Conservation (phyloP, 2,797 vertebrate genomes). For the Dendrocincla tyrannina region DNA sequence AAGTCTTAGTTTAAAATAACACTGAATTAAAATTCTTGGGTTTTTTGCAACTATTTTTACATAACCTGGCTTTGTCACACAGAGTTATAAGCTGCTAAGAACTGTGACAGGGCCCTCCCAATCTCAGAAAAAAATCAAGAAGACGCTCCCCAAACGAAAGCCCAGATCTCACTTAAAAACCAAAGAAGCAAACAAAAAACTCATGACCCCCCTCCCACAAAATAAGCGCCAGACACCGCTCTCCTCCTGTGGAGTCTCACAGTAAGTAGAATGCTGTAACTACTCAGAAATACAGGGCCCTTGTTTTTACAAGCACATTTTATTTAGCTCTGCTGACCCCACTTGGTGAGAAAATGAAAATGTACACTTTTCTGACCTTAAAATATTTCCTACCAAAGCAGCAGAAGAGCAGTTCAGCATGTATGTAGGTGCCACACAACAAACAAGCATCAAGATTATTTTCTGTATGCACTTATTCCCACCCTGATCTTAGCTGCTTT, state of each 20-base stretch:
- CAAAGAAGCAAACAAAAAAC: not conserved
- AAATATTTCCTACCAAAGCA: not conserved
- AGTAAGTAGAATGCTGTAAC: not conserved
- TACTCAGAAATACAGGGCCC: not conserved
- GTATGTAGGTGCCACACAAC: not conserved
- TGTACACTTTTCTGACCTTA: not conserved
- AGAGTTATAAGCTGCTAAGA: not conserved
- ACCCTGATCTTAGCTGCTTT: not conserved
- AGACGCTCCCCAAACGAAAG: not conserved
- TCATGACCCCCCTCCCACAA: not conserved
- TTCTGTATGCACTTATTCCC: not conserved
- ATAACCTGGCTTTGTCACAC: not conserved
- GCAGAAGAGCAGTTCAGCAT: not conserved
- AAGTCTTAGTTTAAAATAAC: not conserved
- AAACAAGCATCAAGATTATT: not conserved
- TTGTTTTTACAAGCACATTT: not conserved
- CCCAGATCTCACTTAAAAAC: not conserved
- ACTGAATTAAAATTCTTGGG: not conserved
- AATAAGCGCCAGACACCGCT: accelerated
- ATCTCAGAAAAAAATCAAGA: not conserved
- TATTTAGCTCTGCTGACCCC: not conserved
- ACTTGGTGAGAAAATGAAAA: not conserved
- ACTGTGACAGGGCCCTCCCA: not conserved
- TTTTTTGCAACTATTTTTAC: not conserved
- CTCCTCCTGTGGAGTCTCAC: not conserved